Evolutionary conservation across 2,888 invertebrate species (phyloP).

Genomic region (Xanthia icteritia): DNA sequence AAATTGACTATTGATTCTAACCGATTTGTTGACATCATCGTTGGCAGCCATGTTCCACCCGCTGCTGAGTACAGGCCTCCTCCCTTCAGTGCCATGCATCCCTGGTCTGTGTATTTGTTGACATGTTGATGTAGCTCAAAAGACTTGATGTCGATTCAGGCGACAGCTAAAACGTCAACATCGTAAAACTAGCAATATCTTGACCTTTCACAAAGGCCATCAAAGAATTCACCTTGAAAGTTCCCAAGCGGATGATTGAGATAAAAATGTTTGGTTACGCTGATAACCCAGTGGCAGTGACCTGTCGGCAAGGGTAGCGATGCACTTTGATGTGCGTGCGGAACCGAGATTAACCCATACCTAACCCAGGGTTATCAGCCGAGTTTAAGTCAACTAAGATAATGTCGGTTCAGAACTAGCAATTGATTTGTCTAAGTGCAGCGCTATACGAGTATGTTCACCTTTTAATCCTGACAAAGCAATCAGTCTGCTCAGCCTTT

Average conservation of each 20-base stretch:
- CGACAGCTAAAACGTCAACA: neutral
- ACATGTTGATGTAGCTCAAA: neutral
- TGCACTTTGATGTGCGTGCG: constrained; percentile 54
- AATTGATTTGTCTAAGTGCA: neutral
- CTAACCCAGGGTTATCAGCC: constrained; percentile 54
- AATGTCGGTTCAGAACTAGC: constrained; percentile 1
- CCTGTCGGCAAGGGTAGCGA: constrained; percentile 46
- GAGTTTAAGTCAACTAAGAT: constrained; percentile 32
- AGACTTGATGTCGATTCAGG: neutral
- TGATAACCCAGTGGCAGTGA: constrained; percentile 65
- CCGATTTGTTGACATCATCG: neutral
- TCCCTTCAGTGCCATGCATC: too few species aligned
- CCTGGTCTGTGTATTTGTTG: neutral
- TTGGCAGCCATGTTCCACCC: neutral
- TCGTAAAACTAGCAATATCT: constrained; percentile 17
- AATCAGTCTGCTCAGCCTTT: too few species aligned
- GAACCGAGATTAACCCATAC: constrained; percentile 40
- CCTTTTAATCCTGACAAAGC: neutral
- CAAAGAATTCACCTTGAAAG: constrained; percentile 44
- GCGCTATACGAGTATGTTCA: neutral
- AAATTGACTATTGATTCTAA: too few species aligned
- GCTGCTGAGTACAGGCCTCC: neutral
- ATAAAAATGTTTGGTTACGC: constrained; percentile 52
- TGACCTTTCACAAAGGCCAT: constrained; percentile 46
- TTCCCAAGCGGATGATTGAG: constrained; percentile 38